Conservation (phyloP, 2,113 vertebrate genomes). For the Ariopsis seemanni region DNA sequence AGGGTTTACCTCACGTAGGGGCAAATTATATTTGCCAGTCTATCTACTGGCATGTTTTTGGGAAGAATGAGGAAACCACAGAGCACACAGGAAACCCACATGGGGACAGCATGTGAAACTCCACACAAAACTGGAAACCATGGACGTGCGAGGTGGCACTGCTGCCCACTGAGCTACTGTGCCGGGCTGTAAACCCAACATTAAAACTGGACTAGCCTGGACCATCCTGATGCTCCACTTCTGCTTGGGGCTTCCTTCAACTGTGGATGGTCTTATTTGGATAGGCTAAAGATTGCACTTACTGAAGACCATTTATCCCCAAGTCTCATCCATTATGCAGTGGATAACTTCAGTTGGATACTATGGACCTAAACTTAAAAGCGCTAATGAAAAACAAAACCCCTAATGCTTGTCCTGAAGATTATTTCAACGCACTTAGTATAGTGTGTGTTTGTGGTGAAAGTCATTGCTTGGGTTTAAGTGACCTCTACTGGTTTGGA, state of each 20-base stretch:
- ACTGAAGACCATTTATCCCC: not conserved
- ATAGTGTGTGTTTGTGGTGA: not conserved
- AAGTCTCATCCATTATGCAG: not conserved
- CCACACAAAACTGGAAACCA: not conserved
- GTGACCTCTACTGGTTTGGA: not conserved
- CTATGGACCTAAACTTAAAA: not conserved
- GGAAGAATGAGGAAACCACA: not conserved
- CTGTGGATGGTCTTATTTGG: not conserved
- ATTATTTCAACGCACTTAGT: not conserved
- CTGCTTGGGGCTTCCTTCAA: not conserved
- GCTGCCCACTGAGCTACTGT: not conserved
- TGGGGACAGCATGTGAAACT: not conserved
- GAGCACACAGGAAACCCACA: not conserved
- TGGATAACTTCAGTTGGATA: not conserved
- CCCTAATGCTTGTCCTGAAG: not conserved
- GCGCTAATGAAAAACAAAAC: not conserved
- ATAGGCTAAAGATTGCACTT: not conserved
- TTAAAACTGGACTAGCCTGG: not conserved
- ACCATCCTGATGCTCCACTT: not conserved
- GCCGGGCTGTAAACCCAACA: not conserved
- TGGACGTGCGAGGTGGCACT: not conserved
- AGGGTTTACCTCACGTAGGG: not conserved
- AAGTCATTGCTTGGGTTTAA: not conserved
- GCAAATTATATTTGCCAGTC: not conserved
- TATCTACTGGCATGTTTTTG: not conserved